A percentile compares a stretch with the other conserved stretches of the same genome.
Conservation (phyloP, 1,140 invertebrate species). For the Macrocentrus cingulum region DNA sequence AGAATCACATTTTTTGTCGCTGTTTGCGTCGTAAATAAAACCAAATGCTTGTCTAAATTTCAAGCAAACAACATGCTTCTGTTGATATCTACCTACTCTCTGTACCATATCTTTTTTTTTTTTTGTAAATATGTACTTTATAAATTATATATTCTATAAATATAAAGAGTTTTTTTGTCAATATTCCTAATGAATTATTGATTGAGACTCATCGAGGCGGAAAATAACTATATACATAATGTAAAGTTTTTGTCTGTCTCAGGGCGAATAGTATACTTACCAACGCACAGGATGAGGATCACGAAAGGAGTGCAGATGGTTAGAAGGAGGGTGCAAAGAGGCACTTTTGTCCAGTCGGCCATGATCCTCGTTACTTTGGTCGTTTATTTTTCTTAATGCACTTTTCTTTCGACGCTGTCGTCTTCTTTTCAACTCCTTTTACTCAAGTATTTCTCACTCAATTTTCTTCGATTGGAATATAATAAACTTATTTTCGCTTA, state of each 20-base stretch:
- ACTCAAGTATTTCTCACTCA: neutral
- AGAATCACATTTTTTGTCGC: no score
- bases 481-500: neutral
- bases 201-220: no score
- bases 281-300: slow-evolving; percentile 3
- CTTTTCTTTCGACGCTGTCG: neutral
- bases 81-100: no score
- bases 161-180: no score
- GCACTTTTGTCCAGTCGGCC: slow-evolving; percentile 19
- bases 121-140: no score
- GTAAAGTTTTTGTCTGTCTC: neutral
- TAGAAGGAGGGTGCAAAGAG: neutral
- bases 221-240: neutral
- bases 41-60: no score
- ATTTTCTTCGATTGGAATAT: neutral
- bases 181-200: no score
- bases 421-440: neutral
- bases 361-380: slow-evolving; percentile 13
- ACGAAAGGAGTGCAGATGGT: slow-evolving; percentile 1
- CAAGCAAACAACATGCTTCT: no score
- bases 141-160: no score
- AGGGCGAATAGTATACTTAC: neutral
- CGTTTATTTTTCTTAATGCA: neutral
- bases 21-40: no score
- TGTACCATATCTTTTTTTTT: no score